These are phyloP conservation scores for Manis pentadactyla DNA, from an alignment of 2,797 vertebrate genomes.

Conservation along the genomic window DNA sequence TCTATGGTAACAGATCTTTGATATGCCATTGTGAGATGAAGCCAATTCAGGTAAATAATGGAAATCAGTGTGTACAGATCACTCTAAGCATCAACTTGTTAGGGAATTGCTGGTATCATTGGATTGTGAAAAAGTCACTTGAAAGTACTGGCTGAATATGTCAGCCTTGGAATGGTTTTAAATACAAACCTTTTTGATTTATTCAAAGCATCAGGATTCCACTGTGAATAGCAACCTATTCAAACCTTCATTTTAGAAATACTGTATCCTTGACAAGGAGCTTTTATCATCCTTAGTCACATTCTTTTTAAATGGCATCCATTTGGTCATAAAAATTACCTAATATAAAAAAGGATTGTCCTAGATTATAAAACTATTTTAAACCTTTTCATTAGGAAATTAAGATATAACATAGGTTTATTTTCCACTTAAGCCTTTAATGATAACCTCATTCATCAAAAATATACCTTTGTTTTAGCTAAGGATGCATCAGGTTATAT, in stretches of 20 bases:
- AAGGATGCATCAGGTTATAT: not conserved
- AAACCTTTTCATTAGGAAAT: not conserved
- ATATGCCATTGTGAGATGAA: slow-evolving; percentile 34
- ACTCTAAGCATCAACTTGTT: slow-evolving; percentile 32
- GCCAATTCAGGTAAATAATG: slow-evolving; percentile 69
- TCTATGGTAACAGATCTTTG: slow-evolving; percentile 69
- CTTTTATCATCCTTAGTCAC: not conserved
- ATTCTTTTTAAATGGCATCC: not conserved
- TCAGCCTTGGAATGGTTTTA: not conserved
- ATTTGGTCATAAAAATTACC: not conserved
- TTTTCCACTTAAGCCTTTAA: not conserved
- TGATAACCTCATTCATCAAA: not conserved
- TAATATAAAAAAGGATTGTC: not conserved
- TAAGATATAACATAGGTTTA: not conserved
- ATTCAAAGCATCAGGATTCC: not conserved
- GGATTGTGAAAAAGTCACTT: slow-evolving; percentile 15
- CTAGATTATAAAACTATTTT: not conserved
- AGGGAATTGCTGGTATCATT: slow-evolving; percentile 39
- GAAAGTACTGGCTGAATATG: slow-evolving; percentile 21
- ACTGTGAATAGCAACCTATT: not conserved
- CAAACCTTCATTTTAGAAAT: not conserved
- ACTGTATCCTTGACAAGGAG: not conserved
- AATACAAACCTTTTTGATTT: not conserved
- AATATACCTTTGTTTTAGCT: not conserved
- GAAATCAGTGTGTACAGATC: slow-evolving; percentile 20